phyloP scores from a whole-genome alignment of 1,140 invertebrate species.

The Fopius arisanus region DNA sequence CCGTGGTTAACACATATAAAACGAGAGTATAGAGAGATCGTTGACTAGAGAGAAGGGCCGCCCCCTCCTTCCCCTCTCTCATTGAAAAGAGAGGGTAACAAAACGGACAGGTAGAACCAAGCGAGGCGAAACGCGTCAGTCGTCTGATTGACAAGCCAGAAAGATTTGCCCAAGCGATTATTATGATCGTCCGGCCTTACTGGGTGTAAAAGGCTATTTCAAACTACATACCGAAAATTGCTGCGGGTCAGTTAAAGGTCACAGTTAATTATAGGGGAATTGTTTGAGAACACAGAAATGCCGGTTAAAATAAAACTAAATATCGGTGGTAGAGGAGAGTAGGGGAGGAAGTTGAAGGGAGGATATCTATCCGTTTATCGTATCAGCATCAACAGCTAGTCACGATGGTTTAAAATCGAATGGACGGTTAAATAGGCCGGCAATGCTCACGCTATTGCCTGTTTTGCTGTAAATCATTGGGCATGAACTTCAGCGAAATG shows the following conservation, averaged over 20 bases:
- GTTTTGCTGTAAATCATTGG: background rate
- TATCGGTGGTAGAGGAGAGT: background rate
- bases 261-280: slow-evolving; percentile 61
- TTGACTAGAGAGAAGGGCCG: background rate
- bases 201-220: slow-evolving; percentile 29
- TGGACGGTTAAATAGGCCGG: background rate
- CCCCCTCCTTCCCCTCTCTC: too few species aligned
- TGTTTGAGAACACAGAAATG: background rate
- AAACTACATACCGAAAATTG: slow-evolving; percentile 50
- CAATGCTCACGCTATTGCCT: background rate
- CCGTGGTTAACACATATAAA: slow-evolving; percentile 6
- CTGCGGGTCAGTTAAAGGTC: slow-evolving; percentile 56
- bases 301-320: slow-evolving; percentile 18
- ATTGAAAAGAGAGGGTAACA: background rate
- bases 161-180: slow-evolving; percentile 62
- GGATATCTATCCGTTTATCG: slow-evolving; percentile 63
- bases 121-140: slow-evolving; percentile 48
- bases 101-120: slow-evolving; percentile 24
- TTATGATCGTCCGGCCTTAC: slow-evolving; percentile 56
- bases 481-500: background rate
- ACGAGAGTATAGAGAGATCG: slow-evolving; percentile 6
- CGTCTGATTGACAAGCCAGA: slow-evolving; percentile 63
- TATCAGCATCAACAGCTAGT: slow-evolving; percentile 48
- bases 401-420: slow-evolving; percentile 19
- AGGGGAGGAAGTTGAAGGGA: slow-evolving; percentile 37